Base-by-base conservation (phyloP, 2,888 invertebrate species). In the Sinelater perroti region DNA sequence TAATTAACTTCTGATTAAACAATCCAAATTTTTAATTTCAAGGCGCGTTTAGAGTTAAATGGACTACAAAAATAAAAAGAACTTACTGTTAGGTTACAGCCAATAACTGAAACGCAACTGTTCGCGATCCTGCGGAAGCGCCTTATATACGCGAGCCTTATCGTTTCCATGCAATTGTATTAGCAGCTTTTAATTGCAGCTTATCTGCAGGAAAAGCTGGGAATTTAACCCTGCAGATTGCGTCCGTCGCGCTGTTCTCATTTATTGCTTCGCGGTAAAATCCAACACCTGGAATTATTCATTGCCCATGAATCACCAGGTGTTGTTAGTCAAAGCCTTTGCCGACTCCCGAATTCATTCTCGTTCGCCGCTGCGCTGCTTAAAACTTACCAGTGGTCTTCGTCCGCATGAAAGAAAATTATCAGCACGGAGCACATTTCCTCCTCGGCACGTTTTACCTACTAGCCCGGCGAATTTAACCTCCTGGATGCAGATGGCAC, bases 141-240 rank as follows among this genome's bases (percentile, higher is more conserved):
- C n/a, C 5, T 17, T 38, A 21, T 21, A 38, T 20, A 38, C 2
- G 36, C n/a, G 20, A 14, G 7, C 21, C 6, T 38, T 38, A 38
- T 38, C 38, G 38, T 38, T 38, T 44, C 16, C 26, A 2, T 6
- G 28, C 16, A 44, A 44, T 44, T n/a, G 26, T 28, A 44, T 11
- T 44, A 38, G 21, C n/a, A 38, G 3, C 14, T 44, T 17, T 44
- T 44, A 44, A 24, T 14, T 26, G 13, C n/a, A 21, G 4, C 44
- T 44, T 44, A 44, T 44, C 44, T 44, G 1, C 28, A 44, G 28
- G 28, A 44, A 44, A 28, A 2, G 2, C 6, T n/a, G 16, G 17
- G 44, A 44, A 44, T 44, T 24, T 44, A 44, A 13, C 17, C 44
- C 28, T 28, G 44, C 28, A 3, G 2, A 2, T 46, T 46, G 33